These are phyloP conservation scores for Alexandromys fortis DNA, from an alignment of 2,113 vertebrate genomes.

Conservation along the genomic window DNA sequence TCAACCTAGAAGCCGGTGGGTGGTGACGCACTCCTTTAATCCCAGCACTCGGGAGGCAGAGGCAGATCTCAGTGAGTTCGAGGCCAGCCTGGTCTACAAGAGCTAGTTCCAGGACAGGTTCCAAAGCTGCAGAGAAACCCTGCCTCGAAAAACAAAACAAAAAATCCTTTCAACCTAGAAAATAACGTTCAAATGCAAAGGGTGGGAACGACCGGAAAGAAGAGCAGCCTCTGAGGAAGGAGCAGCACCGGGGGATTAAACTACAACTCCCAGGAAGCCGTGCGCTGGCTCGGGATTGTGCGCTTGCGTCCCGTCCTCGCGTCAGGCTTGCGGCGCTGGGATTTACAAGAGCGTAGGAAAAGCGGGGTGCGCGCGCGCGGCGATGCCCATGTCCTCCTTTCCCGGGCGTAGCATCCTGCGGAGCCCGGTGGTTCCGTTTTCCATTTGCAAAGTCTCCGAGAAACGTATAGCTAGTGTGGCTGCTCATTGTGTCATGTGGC, in stretches of 20 bases:
- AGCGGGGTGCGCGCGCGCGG: accelerated
- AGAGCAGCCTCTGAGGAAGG: accelerated
- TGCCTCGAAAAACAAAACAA: too few species aligned
- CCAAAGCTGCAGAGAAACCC: too few species aligned
- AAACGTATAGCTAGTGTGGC: accelerated
- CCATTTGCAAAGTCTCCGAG: accelerated
- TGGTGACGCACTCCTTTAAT: too few species aligned
- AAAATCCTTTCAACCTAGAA: neutral
- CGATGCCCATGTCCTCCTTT: too few species aligned
- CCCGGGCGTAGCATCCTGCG: accelerated
- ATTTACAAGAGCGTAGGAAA: neutral
- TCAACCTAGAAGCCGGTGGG: neutral
- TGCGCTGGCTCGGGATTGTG: neutral
- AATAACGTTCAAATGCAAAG: neutral
- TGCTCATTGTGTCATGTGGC: neutral
- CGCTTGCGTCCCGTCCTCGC: neutral
- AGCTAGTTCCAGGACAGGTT: too few species aligned
- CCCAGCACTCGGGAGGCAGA: too few species aligned
- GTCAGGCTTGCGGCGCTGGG: accelerated
- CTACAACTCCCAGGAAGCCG: constrained; percentile 70
- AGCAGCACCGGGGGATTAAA: neutral
- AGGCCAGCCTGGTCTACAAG: too few species aligned
- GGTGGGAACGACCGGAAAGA: neutral
- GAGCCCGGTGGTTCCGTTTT: accelerated
- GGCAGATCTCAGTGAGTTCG: too few species aligned